Conservation (phyloP, 2,888 invertebrate species). For the Bruchidius siliquastri region DNA sequence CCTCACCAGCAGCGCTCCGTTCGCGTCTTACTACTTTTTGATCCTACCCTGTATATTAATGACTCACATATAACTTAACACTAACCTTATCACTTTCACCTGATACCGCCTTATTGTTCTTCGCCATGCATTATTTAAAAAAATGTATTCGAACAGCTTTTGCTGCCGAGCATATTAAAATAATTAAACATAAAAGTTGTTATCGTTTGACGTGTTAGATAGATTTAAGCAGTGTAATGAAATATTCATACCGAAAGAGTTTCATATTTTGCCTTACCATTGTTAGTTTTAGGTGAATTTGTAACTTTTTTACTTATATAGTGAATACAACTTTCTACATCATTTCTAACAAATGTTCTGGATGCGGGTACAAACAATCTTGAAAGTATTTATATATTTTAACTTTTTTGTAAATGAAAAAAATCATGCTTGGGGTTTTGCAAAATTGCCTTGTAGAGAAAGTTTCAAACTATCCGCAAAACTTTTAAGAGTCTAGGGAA, state of each 20-base stretch:
- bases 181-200: background rate
- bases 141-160: background rate
- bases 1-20: too few relatives aligned
- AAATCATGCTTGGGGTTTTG: too few relatives aligned
- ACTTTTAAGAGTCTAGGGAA: too few relatives aligned
- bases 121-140: background rate
- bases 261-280: constrained; percentile 22
- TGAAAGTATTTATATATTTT: too few relatives aligned
- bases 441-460: too few relatives aligned
- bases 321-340: background rate
- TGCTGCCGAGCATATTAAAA: background rate
- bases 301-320: constrained; percentile 1
- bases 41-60: too few relatives aligned
- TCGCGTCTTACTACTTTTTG: too few relatives aligned
- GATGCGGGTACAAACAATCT: background rate
- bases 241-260: constrained; percentile 4
- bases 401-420: too few relatives aligned
- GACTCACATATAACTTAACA: background rate
- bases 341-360: background rate
- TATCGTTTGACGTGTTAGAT: background rate
- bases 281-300: constrained; percentile 14
- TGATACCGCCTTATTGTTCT: background rate
- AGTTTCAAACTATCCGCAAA: too few relatives aligned
- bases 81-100: background rate
- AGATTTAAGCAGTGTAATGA: background rate